Evolutionary conservation across 2,113 vertebrate species (phyloP).

Genomic region (Tragulus kanchil): DNA sequence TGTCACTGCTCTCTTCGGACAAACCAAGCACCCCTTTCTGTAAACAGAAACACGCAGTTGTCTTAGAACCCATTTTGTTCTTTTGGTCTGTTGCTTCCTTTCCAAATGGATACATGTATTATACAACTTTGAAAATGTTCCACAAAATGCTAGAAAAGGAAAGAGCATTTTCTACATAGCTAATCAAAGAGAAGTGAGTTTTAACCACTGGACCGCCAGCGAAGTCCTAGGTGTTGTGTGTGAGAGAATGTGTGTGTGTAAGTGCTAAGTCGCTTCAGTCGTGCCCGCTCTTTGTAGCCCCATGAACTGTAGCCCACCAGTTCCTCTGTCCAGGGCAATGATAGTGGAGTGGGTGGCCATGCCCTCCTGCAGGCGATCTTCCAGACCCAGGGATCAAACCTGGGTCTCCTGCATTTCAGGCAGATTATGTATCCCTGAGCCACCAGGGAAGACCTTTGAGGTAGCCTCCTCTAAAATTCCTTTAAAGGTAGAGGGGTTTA

Average conservation of each 20-base stretch:
- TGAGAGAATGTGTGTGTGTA: neutral
- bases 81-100: neutral
- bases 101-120: neutral
- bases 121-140: neutral
- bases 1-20: slow-evolving; percentile 16
- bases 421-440: too few relatives aligned
- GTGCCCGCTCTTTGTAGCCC: neutral
- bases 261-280: neutral
- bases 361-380: neutral
- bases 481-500: too few relatives aligned
- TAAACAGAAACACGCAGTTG: neutral
- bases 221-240: neutral
- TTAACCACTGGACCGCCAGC: neutral
- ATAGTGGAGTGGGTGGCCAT: neutral
- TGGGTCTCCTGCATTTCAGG: too few relatives aligned
- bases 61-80: neutral
- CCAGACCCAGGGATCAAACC: neutral
- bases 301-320: neutral
- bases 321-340: neutral
- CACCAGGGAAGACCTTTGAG: too few relatives aligned
- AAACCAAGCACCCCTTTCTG: neutral
- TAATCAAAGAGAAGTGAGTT: neutral
- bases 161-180: neutral
- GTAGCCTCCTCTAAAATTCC: too few relatives aligned
- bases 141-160: neutral